Evolutionary conservation across 2,888 invertebrate species (phyloP), one percentile per base, ranked within the genome.

Genomic region (Lasioglossum figueresi): DNA sequence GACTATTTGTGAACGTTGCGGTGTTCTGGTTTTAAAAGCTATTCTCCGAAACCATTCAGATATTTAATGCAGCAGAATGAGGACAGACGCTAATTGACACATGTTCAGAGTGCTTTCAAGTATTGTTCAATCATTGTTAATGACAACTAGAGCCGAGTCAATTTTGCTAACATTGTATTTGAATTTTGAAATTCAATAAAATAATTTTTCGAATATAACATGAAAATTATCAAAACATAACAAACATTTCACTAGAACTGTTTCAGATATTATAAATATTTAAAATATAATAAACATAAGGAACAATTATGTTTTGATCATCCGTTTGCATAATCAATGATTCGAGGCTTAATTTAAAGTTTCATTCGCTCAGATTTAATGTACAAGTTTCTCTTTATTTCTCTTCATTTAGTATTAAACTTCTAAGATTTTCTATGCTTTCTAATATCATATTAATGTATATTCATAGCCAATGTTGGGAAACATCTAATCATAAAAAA

Each of bases 31-130:
- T 83, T 66, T 45, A 23, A 59, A 56, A 79, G 63, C 34, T 66
- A 79, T 68, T 79, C 79, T 83, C 40, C 31, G 77, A 84, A 84
- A 80, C 77, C 56, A 78, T 77, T 77, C 56, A 78, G 75, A 75
- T 80, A 84, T 75, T 85, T 75, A 75, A 74, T 70, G 63, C 56
- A 31, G 63, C 77, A 77, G 76, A 85, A 85, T 56, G 85, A 75
- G 77, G 78, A 72, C 80, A 45, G 71, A 48, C 63, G 85, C 63
- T 80, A 85, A 85, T 80, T 80, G 80, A 75, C 72, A 88, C 73
- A 80, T 76, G 82, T 52, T 82, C 76, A 68, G 71, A 52, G n/a
- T 52, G 27, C 43, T 23, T n/a, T 37, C 68, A 79, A 77, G 76
- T 81, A 56, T 68, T 87, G 79, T 72, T 45, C 56, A 31, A 72